phyloP scores from a whole-genome alignment of 2,113 vertebrate species.

The Callionymus lyra region DNA sequence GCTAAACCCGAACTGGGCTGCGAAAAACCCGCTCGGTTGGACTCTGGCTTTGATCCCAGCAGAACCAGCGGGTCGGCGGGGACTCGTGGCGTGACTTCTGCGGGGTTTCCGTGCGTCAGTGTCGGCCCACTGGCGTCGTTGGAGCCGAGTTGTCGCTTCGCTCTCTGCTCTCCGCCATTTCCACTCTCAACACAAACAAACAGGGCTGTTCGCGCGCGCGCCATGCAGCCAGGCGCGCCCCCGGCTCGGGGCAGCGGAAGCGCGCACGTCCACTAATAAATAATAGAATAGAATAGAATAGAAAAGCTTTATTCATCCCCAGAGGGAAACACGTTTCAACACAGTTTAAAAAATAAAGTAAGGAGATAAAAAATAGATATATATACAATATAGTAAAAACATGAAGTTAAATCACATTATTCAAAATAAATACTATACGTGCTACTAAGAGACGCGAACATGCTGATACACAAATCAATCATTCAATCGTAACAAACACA shows the following conservation, averaged over 20 bases:
- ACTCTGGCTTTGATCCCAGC: slow-evolving; percentile 13
- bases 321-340: too few species aligned
- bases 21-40: slow-evolving; percentile 8
- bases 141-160: slow-evolving; percentile 52
- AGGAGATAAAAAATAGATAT: too few species aligned
- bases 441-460: too few species aligned
- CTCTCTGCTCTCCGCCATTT: slow-evolving; percentile 74
- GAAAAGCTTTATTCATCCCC: too few species aligned
- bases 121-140: slow-evolving; percentile 23
- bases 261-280: too few species aligned
- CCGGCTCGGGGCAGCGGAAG: slow-evolving; percentile 6
- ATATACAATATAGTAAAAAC: too few species aligned
- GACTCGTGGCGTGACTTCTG: slow-evolving; percentile 7
- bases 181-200: slow-evolving; percentile 75
- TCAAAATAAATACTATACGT: too few species aligned
- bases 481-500: too few species aligned
- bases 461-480: too few species aligned
- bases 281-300: too few species aligned
- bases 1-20: slow-evolving; percentile 32
- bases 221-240: slow-evolving; percentile 31
- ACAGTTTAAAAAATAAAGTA: too few species aligned
- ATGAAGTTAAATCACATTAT: too few species aligned
- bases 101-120: slow-evolving; percentile 15
- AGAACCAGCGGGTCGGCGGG: slow-evolving; percentile 6
- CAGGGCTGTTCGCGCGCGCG: slow-evolving; percentile 54